Evolutionary conservation across 2,113 vertebrate genomes (phyloP).

Genomic region (Seriola dumerili): DNA sequence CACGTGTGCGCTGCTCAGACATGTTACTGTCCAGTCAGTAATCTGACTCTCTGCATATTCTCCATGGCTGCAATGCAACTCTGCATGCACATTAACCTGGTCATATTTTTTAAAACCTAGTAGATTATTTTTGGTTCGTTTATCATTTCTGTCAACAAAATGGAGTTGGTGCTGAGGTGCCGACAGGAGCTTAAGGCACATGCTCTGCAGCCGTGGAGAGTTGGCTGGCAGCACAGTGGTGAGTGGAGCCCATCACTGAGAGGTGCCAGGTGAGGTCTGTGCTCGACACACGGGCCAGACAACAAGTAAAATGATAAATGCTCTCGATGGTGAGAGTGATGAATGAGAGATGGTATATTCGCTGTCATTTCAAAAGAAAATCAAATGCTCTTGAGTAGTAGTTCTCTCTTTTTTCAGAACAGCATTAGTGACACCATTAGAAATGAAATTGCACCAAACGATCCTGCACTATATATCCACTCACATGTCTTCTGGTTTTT

Average conservation of each 20-base stretch:
- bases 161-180: neutral
- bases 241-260: slow-evolving; percentile 12
- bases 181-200: neutral
- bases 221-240: slow-evolving; percentile 7
- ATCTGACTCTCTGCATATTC: neutral
- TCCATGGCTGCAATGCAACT: neutral
- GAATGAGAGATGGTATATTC: slow-evolving; percentile 15
- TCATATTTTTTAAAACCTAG: neutral
- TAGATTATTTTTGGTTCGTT: no score
- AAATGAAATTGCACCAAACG: neutral
- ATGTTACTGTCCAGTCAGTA: no score
- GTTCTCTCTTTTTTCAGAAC: neutral
- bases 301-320: slow-evolving; percentile 31
- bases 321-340: slow-evolving; percentile 1
- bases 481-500: neutral
- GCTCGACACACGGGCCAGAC: neutral
- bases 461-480: neutral
- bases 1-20: no score
- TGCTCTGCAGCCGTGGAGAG: neutral
- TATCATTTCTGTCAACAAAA: neutral
- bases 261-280: slow-evolving; percentile 27
- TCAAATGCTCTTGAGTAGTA: slow-evolving; percentile 11
- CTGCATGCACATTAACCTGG: neutral
- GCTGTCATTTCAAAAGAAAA: slow-evolving; percentile 22
- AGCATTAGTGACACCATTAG: neutral